A percentile compares a stretch with the other conserved stretches of the same genome.
These are phyloP conservation scores for Parambassis ranga DNA, from an alignment of 2,797 vertebrate species.

Conservation along the genomic window DNA sequence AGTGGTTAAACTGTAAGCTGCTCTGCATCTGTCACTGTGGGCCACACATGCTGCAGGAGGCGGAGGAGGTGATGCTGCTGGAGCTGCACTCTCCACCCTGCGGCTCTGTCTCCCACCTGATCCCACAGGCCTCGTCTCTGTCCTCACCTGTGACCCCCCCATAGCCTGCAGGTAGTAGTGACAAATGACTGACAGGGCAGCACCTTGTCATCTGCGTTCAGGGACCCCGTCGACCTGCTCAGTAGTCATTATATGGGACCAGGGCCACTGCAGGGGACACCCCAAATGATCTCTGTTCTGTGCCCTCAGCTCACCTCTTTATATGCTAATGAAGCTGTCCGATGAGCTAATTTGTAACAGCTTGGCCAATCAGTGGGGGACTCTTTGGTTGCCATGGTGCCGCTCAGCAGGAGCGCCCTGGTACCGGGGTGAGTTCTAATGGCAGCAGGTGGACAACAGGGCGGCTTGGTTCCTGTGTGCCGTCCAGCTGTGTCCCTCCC, in stretches of 20 bases:
- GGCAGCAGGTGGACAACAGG: conserved; percentile 69
- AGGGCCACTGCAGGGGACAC: conserved; percentile 33
- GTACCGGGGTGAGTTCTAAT: conserved; percentile 40
- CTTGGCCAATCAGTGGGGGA: conserved; percentile 75
- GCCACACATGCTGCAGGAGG: conserved; percentile 31
- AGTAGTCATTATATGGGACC: conserved; percentile 56
- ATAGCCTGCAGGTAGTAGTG: conserved; percentile 62
- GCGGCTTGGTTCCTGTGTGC: conserved; percentile 30
- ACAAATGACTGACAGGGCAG: conserved; percentile 64
- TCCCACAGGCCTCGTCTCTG: conserved; percentile 17
- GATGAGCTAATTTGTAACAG: conserved; percentile 77
- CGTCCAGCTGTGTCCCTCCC: conserved; percentile 71
- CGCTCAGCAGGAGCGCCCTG: conserved; percentile 58
- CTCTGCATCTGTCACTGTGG: conserved; percentile 41
- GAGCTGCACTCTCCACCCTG: conserved; percentile 32
- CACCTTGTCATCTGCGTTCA: conserved; percentile 50
- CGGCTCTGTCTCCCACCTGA: conserved; percentile 58
- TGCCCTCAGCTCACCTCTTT: conserved; percentile 75
- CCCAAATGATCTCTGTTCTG: conserved; percentile 52
- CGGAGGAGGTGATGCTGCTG: conserved; percentile 12
- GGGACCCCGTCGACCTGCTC: conserved; percentile 44
- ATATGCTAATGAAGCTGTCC: conserved; percentile 82
- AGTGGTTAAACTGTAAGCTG: conserved; percentile 58
- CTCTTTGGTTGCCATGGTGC: conserved; percentile 59
- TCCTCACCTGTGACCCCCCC: conserved; percentile 26